Evolutionary conservation across 2,797 vertebrate genomes (phyloP), one percentile per base, ranked within the genome.

Genomic region (Etheostoma perlongum): DNA sequence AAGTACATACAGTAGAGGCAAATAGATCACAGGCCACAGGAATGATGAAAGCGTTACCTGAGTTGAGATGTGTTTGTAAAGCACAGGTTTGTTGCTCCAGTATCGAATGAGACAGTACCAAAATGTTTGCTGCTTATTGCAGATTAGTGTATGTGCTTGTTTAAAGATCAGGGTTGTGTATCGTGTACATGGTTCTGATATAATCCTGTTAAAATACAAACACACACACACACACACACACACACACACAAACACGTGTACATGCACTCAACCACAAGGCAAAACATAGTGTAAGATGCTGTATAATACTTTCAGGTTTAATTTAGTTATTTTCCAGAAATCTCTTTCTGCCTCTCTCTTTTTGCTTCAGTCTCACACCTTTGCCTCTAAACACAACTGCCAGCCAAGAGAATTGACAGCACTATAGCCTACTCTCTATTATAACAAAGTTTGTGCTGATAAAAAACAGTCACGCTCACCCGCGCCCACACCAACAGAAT

Each of bases 381-480:
- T 81, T 77, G 69, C 69, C 79, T 67, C 64, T 58, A 47, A 85
- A 82, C 63, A 73, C 1, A 4, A 67, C 69, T 73, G 81, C 60
- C 70, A 76, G 52, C 33, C 59, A 30, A 74, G 33, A 80, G 81
- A 72, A 88, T 60, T 89, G 87, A 88, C 78, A 85, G 51, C 47
- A 7, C 65, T 42, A 25, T 55, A 40, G 36, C 36, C 10, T 40
- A 47, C 76, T 87, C 55, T 85, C 83, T 74, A 69, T 84, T 88
- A 84, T 78, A 85, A 89, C 62, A 85, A 89, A 87, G 79, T 92
- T 88, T 81, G 72, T 65, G 73, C 74, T 82, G 75, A 85, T 86
- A 81, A 66, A 47, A 88, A 84, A 84, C 68, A 82, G 81, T 88
- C 72, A 83, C 40, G 74, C 85, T 89, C 67, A 27, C 76, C 72